Percentiles rank a stretch among this genome's conserved stretches.
These are phyloP conservation scores for Notothenia coriiceps DNA, from an alignment of 2,113 vertebrate genomes.

Conservation along the genomic window DNA sequence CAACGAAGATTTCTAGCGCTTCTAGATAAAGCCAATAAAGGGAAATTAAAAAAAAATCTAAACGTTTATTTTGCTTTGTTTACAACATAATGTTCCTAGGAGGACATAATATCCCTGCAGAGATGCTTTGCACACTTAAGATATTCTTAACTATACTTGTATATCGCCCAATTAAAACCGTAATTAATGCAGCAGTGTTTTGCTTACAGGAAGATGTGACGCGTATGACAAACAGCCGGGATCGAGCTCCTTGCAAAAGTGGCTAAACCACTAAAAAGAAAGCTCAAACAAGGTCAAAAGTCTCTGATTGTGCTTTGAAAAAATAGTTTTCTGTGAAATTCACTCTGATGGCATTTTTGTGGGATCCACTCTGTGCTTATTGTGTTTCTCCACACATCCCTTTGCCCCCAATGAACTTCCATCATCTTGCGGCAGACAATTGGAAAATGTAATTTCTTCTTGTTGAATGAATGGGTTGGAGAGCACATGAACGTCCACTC, in stretches of 20 bases:
- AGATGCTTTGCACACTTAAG: constrained; percentile 64
- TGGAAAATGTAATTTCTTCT: constrained; percentile 69
- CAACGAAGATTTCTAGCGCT: constrained; percentile 34
- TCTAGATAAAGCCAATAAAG: constrained; percentile 57
- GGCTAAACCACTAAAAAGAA: neutral
- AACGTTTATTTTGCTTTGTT: constrained; percentile 75
- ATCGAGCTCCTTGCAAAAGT: neutral
- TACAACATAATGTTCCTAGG: constrained; percentile 71
- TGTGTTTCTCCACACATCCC: constrained; percentile 34
- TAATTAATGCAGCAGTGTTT: constrained; percentile 67
- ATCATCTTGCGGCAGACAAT: constrained; percentile 56
- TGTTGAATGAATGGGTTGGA: constrained; percentile 56
- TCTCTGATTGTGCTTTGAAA: constrained; percentile 24
- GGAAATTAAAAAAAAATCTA: constrained; percentile 21
- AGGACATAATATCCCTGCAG: constrained; percentile 76
- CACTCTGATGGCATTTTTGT: constrained; percentile 40
- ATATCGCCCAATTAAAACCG: constrained; percentile 69
- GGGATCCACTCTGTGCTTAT: constrained; percentile 14
- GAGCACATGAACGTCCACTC: constrained; percentile 43
- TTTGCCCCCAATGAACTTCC: constrained; percentile 32
- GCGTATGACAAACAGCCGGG: constrained; percentile 38
- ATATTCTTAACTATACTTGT: constrained; percentile 73
- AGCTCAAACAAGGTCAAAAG: constrained; percentile 35
- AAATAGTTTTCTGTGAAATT: constrained; percentile 41
- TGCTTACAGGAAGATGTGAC: constrained; percentile 58